A percentile compares a stretch with the other conserved stretches of the same genome.
phyloP scores from a whole-genome alignment of 2,113 vertebrate species.

The Danio rerio region GRCz12tu NC_133184.1:27467501-27468000 shows the following conservation, averaged over 20 bases:
- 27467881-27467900: too few relatives aligned
- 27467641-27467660: not conserved
- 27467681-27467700: not conserved
- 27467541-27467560: too few relatives aligned
- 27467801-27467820: not conserved
- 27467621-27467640: not conserved
- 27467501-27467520: too few relatives aligned
- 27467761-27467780: conserved; percentile 9
- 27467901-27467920: too few relatives aligned
- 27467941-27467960: too few relatives aligned
- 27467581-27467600: too few relatives aligned
- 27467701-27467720: not conserved
- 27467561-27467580: too few relatives aligned
- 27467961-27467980: too few relatives aligned
- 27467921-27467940: too few relatives aligned
- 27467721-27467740: conserved; percentile 3
- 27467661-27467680: not conserved
- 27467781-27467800: not conserved
- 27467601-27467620: too few relatives aligned
- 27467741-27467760: not conserved
- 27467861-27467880: not conserved
- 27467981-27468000: too few relatives aligned
- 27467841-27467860: not conserved
- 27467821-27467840: not conserved
- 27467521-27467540: too few relatives aligned